phyloP scores from a whole-genome alignment of 2,113 vertebrate species.

The Calidris pugnax region DNA sequence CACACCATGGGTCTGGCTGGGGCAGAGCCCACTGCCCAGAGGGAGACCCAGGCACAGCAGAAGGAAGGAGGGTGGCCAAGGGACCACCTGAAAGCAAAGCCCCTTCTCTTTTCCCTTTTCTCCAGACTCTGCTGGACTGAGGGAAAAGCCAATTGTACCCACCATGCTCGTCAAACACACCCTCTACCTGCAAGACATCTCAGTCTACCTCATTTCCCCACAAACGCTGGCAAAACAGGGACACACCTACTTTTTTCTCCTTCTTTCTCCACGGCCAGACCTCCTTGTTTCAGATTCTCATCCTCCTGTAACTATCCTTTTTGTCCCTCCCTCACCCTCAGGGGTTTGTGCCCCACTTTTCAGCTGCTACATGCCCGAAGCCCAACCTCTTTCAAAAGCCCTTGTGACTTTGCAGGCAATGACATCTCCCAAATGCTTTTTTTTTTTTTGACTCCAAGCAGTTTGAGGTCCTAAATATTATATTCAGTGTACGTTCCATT shows the following conservation, averaged over 20 bases:
- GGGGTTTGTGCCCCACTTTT: neutral
- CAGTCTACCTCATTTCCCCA: neutral
- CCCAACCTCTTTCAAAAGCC: neutral
- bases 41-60: neutral
- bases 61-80: neutral
- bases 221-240: neutral
- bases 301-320: neutral
- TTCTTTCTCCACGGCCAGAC: neutral
- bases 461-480: neutral
- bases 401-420: neutral
- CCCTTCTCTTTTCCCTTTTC: neutral
- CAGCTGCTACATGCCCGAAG: neutral
- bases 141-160: neutral
- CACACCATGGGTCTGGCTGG: accelerated
- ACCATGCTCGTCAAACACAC: accelerated
- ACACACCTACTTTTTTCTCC: neutral
- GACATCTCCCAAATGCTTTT: neutral
- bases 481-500: neutral
- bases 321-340: neutral
- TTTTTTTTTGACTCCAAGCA: neutral
- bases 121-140: neutral
- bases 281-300: neutral
- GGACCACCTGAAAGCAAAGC: neutral
- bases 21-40: neutral
- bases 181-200: neutral